Percentiles rank a stretch among this genome's conserved stretches.
Evolutionary conservation across 2,888 invertebrate genomes (phyloP).

Genomic region (Eupithecia abbreviata): DNA sequence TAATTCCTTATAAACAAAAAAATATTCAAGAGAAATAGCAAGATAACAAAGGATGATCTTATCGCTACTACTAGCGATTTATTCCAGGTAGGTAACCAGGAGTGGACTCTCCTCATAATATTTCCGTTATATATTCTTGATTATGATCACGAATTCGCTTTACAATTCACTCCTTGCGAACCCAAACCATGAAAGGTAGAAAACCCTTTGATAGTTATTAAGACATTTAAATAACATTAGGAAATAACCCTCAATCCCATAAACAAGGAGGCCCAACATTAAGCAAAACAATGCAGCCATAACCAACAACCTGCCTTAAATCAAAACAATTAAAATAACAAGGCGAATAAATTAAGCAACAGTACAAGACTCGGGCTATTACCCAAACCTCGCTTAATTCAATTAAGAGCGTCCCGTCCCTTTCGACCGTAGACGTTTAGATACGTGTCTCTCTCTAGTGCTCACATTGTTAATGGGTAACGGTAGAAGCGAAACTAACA

Average conservation of each 20-base stretch:
- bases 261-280: not conserved
- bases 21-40: not conserved
- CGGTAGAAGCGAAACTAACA: slow-evolving; percentile 20
- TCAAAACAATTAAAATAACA: slow-evolving; percentile 37
- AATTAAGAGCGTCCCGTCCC: slow-evolving; percentile 57
- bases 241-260: not conserved
- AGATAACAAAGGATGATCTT: not conserved
- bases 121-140: not conserved
- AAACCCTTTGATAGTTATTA: not conserved
- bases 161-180: not conserved
- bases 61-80: not conserved
- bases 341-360: slow-evolving; percentile 46
- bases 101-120: too few species aligned
- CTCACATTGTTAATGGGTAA: not conserved
- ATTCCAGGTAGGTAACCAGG: not conserved
- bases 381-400: slow-evolving; percentile 63
- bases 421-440: slow-evolving; percentile 35
- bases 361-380: slow-evolving; percentile 56
- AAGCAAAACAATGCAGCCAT: slow-evolving; percentile 5
- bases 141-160: not conserved
- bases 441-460: slow-evolving; percentile 24
- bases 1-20: not conserved
- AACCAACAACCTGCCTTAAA: slow-evolving; percentile 20
- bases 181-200: not conserved
- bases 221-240: not conserved